A percentile compares a stretch with the other conserved stretches of the same genome.
Conservation (phyloP, 2,113 vertebrate genomes). For the Hystrix brachyura region DNA sequence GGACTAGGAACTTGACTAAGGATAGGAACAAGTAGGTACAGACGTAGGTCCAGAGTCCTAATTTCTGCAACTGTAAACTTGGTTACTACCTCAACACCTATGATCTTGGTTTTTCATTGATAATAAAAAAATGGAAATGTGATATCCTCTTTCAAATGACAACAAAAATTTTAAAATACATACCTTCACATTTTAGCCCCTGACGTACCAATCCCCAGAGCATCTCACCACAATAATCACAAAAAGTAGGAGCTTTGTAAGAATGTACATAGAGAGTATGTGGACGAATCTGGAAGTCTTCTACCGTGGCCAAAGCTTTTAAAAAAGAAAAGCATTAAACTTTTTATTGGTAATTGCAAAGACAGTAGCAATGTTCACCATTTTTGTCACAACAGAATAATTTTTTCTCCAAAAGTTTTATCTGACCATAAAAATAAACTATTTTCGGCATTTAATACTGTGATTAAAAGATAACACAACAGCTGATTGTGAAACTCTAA, state of each 20-base stretch:
- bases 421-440: constrained; percentile 37
- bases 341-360: constrained; percentile 58
- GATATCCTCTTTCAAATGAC: constrained; percentile 61
- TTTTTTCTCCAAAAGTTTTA: constrained; percentile 48
- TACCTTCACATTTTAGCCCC: constrained; percentile 99
- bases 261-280: constrained; percentile 99
- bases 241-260: constrained; percentile 99
- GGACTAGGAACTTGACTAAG: neutral
- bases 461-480: neutral
- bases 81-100: neutral
- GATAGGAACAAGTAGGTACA: neutral
- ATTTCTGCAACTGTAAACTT: constrained; percentile 20
- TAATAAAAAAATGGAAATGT: constrained; percentile 40
- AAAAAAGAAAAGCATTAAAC: constrained; percentile 83
- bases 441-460: constrained; percentile 25
- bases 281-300: constrained; percentile 99
- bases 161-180: constrained; percentile 62
- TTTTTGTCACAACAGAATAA: constrained; percentile 32
- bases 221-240: constrained; percentile 99
- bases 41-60: neutral
- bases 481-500: constrained; percentile 44
- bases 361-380: constrained; percentile 62
- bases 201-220: constrained; percentile 99
- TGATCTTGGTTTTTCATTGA: neutral
- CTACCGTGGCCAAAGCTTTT: constrained; percentile 97